Base-by-base conservation (phyloP, 2,888 invertebrate genomes). In the Norana najaformis region DNA sequence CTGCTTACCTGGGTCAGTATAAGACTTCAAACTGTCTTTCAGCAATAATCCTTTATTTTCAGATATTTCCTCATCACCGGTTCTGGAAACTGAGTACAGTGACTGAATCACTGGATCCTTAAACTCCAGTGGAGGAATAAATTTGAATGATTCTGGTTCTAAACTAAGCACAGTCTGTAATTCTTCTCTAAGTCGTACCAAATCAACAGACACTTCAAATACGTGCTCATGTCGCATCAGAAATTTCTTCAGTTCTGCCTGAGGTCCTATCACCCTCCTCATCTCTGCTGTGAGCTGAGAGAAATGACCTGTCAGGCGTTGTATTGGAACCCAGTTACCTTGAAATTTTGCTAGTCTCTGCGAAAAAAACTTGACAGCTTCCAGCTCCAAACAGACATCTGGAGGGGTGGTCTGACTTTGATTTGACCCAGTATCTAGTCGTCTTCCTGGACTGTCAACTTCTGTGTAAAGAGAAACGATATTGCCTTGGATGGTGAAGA, bases 321-420 rank as follows among this genome's bases (percentile, higher is more conserved):
- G 98, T 93, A 99, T 98, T 11, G 98, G 99, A 92, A 99, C 98
- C 96, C 99, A 99, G 4, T 98, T 98, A 92, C 97, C 97, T 91
- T 99, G 98, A 95, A 99, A 98, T 95, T 99, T 98, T 92, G 94
- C 96, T 95, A 99, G 96, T 96, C 99, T 98, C 94, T 97, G 96
- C 90, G 97, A 97, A 95, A 99, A 99, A 96, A 99, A 99, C 94
- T 98, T 98, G 93, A 99, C 98, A 90, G 99, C 99, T 95, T 99
- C 99, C 94, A 97, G 97, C 93, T 98, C 98, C 41, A 93, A 93
- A 83, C 94, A 94, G 91, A 95, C 94, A 92, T 95, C 94, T 69
- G 94, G 92, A 39, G 92, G 89, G 53, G 90, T 83, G 39, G 91
- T 90, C 36, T 83, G 69, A 69, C 90, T 90, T 14, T 90, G 82